A percentile compares a stretch with the other conserved stretches of the same genome.
phyloP scores from a whole-genome alignment of 2,113 vertebrate species.

The Nanger granti region DNA sequence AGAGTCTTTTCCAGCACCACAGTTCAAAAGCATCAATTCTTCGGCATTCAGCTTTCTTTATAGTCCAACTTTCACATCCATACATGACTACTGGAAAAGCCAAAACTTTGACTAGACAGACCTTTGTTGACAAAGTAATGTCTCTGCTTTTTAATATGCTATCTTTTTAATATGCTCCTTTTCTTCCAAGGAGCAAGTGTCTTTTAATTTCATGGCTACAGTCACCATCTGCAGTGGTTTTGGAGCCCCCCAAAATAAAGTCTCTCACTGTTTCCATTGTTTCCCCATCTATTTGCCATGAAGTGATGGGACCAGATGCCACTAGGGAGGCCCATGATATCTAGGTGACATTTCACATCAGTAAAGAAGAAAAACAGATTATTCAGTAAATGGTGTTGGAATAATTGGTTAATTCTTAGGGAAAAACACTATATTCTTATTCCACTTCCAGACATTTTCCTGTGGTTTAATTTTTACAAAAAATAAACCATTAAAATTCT shows the following conservation, averaged over 20 bases:
- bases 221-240: neutral
- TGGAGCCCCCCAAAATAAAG: neutral
- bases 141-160: neutral
- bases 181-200: neutral
- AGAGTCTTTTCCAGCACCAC: neutral
- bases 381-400: neutral
- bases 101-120: neutral
- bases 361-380: neutral
- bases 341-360: neutral
- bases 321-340: neutral
- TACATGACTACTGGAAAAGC: neutral
- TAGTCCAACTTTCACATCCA: neutral
- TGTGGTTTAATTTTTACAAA: constrained; percentile 31
- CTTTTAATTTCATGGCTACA: neutral
- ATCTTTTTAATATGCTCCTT: neutral
- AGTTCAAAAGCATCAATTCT: neutral
- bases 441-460: neutral
- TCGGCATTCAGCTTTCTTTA: neutral
- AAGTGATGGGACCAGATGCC: neutral
- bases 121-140: neutral
- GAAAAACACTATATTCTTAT: neutral
- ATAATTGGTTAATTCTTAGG: neutral
- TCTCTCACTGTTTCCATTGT: neutral
- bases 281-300: neutral
- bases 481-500: neutral